Conservation (phyloP, 2,113 vertebrate genomes). For the Oryzias javanicus region DNA sequence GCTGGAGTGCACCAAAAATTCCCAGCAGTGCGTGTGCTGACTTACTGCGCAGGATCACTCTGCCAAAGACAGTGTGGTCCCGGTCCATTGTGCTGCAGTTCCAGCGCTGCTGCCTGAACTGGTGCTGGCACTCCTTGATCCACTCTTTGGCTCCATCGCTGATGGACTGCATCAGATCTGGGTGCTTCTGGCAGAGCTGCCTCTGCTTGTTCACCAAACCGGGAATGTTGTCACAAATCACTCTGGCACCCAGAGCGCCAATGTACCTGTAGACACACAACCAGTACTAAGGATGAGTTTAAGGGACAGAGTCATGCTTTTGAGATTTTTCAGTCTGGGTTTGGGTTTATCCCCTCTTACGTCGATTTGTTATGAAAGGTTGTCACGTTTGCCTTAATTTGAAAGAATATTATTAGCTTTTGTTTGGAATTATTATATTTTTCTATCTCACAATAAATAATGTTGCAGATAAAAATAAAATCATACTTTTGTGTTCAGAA, state of each 20-base stretch:
- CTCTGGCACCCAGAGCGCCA: constrained; percentile 90
- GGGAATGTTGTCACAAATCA: constrained; percentile 98
- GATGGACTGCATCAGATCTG: constrained; percentile 96
- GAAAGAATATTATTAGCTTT: too few relatives aligned
- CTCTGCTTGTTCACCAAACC: constrained; percentile 96
- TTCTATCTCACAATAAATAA: too few relatives aligned
- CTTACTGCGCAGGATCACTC: constrained; percentile 96
- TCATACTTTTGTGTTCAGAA: too few relatives aligned
- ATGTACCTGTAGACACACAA: constrained; percentile 85
- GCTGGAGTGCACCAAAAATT: constrained; percentile 31
- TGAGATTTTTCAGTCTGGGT: not conserved
- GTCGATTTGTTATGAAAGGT: too few relatives aligned
- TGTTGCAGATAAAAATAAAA: too few relatives aligned
- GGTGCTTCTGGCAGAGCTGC: constrained; percentile 94
- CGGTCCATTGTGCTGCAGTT: constrained; percentile 97
- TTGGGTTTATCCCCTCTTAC: not conserved
- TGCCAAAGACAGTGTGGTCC: constrained; percentile 96
- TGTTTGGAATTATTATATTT: too few relatives aligned
- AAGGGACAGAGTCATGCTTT: not conserved
- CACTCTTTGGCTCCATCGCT: constrained; percentile 95
- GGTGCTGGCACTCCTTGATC: constrained; percentile 97
- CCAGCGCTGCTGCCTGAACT: constrained; percentile 97
- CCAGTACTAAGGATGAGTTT: not conserved
- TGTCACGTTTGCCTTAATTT: too few relatives aligned
- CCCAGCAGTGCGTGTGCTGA: constrained; percentile 26